Evolutionary conservation across 1,140 invertebrate species (phyloP).

Genomic region (Lepidurus apus): DNA sequence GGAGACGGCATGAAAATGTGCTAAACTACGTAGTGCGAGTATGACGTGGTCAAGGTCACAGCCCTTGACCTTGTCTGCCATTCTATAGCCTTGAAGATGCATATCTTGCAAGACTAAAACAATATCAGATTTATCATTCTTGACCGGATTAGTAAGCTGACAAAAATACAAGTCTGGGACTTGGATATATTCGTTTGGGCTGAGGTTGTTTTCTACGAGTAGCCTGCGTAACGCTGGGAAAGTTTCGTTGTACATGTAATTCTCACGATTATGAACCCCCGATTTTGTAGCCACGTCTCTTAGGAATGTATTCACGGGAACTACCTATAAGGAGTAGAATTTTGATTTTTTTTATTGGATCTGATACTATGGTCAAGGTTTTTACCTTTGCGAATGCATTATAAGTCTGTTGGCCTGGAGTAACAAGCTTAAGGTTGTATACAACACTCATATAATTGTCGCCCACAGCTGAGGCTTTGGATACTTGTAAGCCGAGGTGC

Average conservation of each 20-base stretch:
- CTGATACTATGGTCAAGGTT: neutral
- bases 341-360: neutral
- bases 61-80: conserved; percentile 32
- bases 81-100: conserved; percentile 17
- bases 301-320: neutral
- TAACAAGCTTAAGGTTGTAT: neutral
- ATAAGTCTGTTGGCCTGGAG: neutral
- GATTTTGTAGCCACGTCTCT: neutral
- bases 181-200: neutral
- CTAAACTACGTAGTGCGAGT: conserved; percentile 22
- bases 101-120: conserved; percentile 33
- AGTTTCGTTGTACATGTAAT: neutral
- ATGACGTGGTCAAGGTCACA: conserved; percentile 33
- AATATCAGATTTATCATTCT: conserved; percentile 24
- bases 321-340: neutral
- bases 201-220: neutral
- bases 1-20: conserved; percentile 30
- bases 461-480: conserved; percentile 24
- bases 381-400: neutral
- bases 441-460: conserved; percentile 29
- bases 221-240: neutral
- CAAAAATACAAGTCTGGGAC: neutral
- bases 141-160: neutral
- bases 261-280: neutral
- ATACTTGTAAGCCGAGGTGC: neutral